Percentiles rank a stretch among this genome's conserved stretches.
Evolutionary conservation across 2,113 vertebrate genomes (phyloP).

Genomic region (Eublepharis macularius): DNA sequence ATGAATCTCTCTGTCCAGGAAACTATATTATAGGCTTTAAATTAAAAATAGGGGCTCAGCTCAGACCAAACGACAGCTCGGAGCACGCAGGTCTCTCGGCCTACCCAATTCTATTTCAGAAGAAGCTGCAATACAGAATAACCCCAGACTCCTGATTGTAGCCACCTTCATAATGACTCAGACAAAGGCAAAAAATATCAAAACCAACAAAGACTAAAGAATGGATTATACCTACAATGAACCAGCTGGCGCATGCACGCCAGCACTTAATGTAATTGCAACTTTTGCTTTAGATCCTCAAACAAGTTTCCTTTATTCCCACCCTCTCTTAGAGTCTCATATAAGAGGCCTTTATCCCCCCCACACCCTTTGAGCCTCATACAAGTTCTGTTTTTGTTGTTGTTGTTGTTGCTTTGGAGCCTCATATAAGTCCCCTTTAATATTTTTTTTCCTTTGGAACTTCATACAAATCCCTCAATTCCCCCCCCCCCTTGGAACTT

Average conservation of each 20-base stretch:
- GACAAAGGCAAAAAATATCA: neutral
- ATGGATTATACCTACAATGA: too few species aligned
- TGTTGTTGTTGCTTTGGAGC: neutral
- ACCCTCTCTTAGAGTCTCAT: neutral
- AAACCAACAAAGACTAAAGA: neutral
- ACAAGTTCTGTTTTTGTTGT: too few species aligned
- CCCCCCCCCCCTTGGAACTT: too few species aligned
- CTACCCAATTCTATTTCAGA: constrained; percentile 54
- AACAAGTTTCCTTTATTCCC: too few species aligned
- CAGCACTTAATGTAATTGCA: neutral
- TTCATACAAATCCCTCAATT: too few species aligned
- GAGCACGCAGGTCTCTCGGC: constrained; percentile 67
- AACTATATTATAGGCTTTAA: constrained; percentile 71
- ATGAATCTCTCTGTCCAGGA: constrained; percentile 71
- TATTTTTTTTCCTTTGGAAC: too few species aligned
- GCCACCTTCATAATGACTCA: neutral
- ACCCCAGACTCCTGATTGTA: neutral
- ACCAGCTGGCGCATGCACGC: neutral
- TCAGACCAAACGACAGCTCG: constrained; percentile 49
- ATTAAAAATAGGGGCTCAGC: constrained; percentile 73
- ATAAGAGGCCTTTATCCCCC: too few species aligned
- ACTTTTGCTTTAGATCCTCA: neutral
- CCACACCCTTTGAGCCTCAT: too few species aligned
- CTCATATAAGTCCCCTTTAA: neutral
- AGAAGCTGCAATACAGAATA: constrained; percentile 44